These are phyloP conservation scores for Nysson spinosus DNA, from an alignment of 2,888 invertebrate species.

Conservation along the genomic window DNA sequence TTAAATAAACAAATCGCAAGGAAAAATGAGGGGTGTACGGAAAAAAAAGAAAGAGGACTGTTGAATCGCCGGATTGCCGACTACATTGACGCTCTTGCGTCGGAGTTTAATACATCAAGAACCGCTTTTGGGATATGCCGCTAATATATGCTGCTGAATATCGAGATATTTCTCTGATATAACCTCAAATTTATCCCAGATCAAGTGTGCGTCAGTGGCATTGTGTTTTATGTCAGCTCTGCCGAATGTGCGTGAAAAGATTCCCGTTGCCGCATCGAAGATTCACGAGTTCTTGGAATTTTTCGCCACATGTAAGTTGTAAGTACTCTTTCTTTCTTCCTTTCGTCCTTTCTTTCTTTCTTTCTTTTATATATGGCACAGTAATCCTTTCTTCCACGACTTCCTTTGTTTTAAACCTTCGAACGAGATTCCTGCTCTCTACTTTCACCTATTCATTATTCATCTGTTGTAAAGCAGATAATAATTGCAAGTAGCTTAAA, in stretches of 20 bases:
- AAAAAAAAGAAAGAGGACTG: constrained; percentile 47
- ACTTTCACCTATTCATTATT: too few relatives aligned
- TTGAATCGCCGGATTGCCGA: neutral
- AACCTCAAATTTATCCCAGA: constrained; percentile 31
- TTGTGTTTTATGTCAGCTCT: constrained; percentile 12
- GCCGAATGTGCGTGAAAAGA: constrained; percentile 43
- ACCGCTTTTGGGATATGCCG: constrained; percentile 2
- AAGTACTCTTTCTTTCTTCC: constrained; percentile 20
- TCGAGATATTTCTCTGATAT: constrained; percentile 23
- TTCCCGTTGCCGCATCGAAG: constrained; percentile 19
- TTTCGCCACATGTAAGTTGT: constrained; percentile 41
- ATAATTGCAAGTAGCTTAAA: too few relatives aligned
- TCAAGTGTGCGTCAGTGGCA: neutral
- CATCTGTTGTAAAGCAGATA: too few relatives aligned
- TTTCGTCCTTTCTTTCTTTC: neutral
- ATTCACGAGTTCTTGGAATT: constrained; percentile 18
- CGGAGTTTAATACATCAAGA: neutral
- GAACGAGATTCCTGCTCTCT: too few relatives aligned
- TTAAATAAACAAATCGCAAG: constrained; percentile 40
- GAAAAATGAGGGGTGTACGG: constrained; percentile 53
- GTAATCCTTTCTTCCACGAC: too few relatives aligned
- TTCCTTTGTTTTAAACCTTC: too few relatives aligned
- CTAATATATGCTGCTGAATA: neutral
- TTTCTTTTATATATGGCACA: too few relatives aligned
- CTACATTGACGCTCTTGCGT: constrained; percentile 8